Evolutionary conservation across 2,113 vertebrate species (phyloP), one percentile per base, ranked within the genome.

Genomic region (Sterna hirundo): DNA sequence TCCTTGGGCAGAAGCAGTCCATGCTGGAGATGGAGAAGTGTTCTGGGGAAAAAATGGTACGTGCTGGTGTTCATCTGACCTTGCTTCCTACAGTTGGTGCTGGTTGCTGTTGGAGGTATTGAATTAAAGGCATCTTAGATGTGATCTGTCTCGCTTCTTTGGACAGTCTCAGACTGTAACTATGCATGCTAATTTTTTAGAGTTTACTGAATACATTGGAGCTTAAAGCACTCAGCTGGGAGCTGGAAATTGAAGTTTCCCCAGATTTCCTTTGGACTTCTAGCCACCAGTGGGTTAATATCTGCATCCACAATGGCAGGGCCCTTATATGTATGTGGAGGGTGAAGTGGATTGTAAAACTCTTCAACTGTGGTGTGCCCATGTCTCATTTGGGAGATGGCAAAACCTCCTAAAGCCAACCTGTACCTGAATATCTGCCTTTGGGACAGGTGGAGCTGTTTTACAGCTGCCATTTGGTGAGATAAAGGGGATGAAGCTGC

Each of bases 61-160:
- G 0, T 55, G 5, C 23, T 90, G 78, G 12, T 72, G 32, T 1
- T 10, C 20, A 5, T 44, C 52, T 80, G 62, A 40, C 58, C 38
- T 72, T 64, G 47, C 64, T 76, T 52, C 30, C 32, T 49, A 26
- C 18, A 40, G 34, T 22, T 54, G 52, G 57, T 86, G 66, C 58
- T 52, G 36, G 22, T 38, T 51, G 36, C 15, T 71, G 26, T 49
- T 70, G 54, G 54, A 87, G 25, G 19, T 42, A 6, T 1, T 78
- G 40, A 70, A 32, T 82, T 38, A 32, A 78, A 32, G 1, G 10
- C 7, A 7, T 57, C 36, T 44, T 40, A 70, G 27, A 19, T 44
- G 46, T 20, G 40, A 18, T 66, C 19, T 36, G 30, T 74, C 1
- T 0, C 40, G 38, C 18, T 21, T 5, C 0, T 11, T 76, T 1